A percentile compares a stretch with the other conserved stretches of the same genome.
phyloP scores from a whole-genome alignment of 2,888 invertebrate genomes.

The Sinohyriopsis cumingii region DNA sequence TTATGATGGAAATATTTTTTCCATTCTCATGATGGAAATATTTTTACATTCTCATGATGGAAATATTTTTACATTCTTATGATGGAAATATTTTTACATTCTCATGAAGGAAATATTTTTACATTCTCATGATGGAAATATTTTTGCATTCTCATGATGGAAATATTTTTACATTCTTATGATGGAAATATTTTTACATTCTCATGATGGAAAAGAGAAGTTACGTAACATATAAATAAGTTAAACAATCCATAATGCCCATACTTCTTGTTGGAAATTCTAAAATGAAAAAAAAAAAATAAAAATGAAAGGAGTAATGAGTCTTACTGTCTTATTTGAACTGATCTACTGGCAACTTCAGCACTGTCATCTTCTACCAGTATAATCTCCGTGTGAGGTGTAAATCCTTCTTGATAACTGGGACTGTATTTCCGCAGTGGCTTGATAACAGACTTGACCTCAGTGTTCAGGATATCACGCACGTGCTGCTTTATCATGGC shows the following conservation, averaged over 20 bases:
- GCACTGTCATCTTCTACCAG: slow-evolving; percentile 61
- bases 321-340: slow-evolving; percentile 48
- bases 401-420: slow-evolving; percentile 35
- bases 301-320: neutral
- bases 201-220: too few species aligned
- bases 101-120: too few species aligned
- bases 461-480: slow-evolving; percentile 55
- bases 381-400: slow-evolving; percentile 68
- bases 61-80: too few species aligned
- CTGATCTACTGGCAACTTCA: slow-evolving; percentile 41
- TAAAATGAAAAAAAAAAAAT: neutral
- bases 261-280: neutral
- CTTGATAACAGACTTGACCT: slow-evolving; percentile 63
- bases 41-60: too few species aligned
- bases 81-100: too few species aligned
- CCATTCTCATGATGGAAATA: too few species aligned
- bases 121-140: too few species aligned
- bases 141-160: too few species aligned
- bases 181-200: too few species aligned
- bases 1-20: too few species aligned
- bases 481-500: slow-evolving; percentile 67
- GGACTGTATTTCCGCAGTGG: slow-evolving; percentile 64
- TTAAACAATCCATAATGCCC: neutral
- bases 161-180: too few species aligned
- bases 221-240: neutral